Conservation (phyloP, 2,797 vertebrate species). For the Setipinna tenuifilis region DNA sequence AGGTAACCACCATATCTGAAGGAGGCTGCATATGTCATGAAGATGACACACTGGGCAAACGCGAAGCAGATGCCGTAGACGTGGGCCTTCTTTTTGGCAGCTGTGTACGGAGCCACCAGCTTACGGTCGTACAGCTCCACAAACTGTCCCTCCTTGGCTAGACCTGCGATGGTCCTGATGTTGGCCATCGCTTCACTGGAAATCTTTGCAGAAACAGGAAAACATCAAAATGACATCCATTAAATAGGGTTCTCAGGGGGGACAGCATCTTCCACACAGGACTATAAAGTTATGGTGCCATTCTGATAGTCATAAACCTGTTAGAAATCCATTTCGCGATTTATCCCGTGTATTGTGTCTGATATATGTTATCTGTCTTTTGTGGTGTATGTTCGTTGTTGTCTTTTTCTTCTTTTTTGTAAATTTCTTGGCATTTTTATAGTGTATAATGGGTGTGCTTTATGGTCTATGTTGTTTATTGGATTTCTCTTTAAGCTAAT, state of each 20-base stretch:
- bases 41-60: conserved; percentile 78
- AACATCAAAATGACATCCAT: not conserved
- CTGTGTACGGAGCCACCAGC: conserved; percentile 70
- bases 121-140: conserved; percentile 71
- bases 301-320: not conserved
- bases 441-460: no score
- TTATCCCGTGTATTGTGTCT: no score
- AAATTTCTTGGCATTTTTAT: no score
- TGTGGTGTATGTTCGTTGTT: no score
- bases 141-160: conserved; percentile 76
- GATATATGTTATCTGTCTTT: no score
- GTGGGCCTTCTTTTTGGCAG: conserved; percentile 73
- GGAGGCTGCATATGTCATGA: conserved; percentile 78
- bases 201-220: conserved; percentile 61
- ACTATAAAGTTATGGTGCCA: not conserved
- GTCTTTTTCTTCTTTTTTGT: no score
- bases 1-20: conserved; percentile 81
- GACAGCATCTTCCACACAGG: not conserved
- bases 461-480: no score
- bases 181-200: conserved; percentile 80
- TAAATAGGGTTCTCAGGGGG: not conserved
- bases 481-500: no score
- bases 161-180: conserved; percentile 82
- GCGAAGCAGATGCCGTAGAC: conserved; percentile 79
- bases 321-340: no score